A percentile compares a stretch with the other conserved stretches of the same genome.
These are phyloP conservation scores for Anolis sagrei DNA, from an alignment of 2,113 vertebrate species.

Conservation along the genomic window DNA sequence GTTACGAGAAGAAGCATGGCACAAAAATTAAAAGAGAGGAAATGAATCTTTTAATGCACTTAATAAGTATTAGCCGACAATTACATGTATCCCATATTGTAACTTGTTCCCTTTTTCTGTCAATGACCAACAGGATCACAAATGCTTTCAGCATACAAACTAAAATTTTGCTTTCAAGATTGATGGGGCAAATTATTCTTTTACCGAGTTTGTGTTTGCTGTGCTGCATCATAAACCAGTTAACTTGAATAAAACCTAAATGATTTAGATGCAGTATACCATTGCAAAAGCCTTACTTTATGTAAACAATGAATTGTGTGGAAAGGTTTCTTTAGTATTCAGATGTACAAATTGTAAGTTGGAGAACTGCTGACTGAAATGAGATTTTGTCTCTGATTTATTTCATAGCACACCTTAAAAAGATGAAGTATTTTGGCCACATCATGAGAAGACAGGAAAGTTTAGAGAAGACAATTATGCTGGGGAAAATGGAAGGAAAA, in stretches of 20 bases:
- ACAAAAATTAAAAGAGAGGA: fast-evolving
- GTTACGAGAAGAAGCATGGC: not conserved
- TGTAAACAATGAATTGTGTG: not conserved
- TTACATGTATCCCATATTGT: not conserved
- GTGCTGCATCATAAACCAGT: not conserved
- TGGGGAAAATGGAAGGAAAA: no score
- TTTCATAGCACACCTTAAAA: not conserved
- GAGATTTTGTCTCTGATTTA: not conserved
- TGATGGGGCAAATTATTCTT: constrained; percentile 10
- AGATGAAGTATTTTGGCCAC: no score
- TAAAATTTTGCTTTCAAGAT: not conserved
- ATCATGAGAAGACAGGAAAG: no score
- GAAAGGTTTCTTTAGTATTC: not conserved
- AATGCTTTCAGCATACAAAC: constrained; percentile 8
- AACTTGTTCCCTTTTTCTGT: constrained; percentile 20
- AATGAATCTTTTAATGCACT: not conserved
- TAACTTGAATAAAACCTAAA: not conserved
- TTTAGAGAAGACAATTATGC: no score
- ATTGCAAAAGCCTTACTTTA: not conserved
- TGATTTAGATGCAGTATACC: not conserved
- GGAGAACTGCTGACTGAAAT: not conserved
- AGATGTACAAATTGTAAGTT: not conserved
- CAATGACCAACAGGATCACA: constrained; percentile 14
- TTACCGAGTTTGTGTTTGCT: not conserved
- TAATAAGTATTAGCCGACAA: constrained; percentile 30